These are phyloP conservation scores for Tiaroga cobitis DNA, from an alignment of 2,797 vertebrate genomes.

Conservation along the genomic window DNA sequence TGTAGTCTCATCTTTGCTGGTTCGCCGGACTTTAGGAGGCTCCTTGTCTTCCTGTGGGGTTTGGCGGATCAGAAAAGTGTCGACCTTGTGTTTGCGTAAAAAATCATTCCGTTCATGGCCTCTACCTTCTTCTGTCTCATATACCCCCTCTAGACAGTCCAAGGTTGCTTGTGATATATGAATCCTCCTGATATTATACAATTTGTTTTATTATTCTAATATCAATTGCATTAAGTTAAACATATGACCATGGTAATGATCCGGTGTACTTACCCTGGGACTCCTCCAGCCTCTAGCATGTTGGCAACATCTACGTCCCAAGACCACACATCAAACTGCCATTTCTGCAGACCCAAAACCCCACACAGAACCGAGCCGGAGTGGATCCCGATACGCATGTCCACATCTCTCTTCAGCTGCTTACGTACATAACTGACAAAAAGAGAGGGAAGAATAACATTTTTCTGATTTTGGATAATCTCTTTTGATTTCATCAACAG, in stretches of 20 bases:
- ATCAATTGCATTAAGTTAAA: neutral
- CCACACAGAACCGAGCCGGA: constrained; percentile 90
- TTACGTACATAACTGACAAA: constrained; percentile 83
- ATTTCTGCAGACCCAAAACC: constrained; percentile 89
- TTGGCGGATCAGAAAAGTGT: constrained; percentile 87
- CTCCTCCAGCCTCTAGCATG: constrained; percentile 90
- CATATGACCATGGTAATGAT: neutral
- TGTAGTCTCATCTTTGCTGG: constrained; percentile 64
- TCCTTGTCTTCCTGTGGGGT: constrained; percentile 76
- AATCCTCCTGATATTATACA: constrained; percentile 54
- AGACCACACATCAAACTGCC: constrained; percentile 94
- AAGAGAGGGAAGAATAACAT: too few species aligned
- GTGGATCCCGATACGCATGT: constrained; percentile 92
- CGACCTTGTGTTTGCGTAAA: constrained; percentile 88
- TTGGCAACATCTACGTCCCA: constrained; percentile 93
- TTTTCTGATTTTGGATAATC: neutral
- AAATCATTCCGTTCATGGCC: constrained; percentile 90
- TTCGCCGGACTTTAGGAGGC: constrained; percentile 69
- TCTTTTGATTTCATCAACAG: neutral
- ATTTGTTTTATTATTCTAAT: neutral
- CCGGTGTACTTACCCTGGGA: constrained; percentile 80
- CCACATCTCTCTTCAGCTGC: constrained; percentile 88
- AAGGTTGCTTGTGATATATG: constrained; percentile 64
- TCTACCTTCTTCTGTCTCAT: constrained; percentile 79
- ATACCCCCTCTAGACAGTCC: constrained; percentile 68